Conservation (phyloP, 2,797 vertebrate species). For the Lophotriccus pileatus region DNA sequence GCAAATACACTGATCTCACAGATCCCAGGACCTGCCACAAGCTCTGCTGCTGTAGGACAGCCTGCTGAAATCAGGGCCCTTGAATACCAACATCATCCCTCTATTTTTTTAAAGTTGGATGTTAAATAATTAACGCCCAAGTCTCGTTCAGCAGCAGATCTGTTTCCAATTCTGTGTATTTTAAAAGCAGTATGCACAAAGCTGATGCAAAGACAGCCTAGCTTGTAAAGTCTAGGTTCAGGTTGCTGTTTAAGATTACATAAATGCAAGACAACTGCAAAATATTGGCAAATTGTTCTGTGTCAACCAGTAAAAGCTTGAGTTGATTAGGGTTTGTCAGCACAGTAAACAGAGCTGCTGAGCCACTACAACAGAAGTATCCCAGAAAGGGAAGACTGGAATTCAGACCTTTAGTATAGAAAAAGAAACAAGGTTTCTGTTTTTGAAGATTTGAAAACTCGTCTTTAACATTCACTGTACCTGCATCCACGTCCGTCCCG, state of each 20-base stretch:
- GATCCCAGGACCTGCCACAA: background rate
- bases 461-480: constrained; percentile 54
- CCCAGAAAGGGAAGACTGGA: background rate
- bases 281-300: background rate
- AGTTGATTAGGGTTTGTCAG: background rate
- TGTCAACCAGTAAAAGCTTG: background rate
- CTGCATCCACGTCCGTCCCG: constrained; percentile 80
- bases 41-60: background rate
- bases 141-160: background rate
- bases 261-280: background rate
- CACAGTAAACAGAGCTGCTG: background rate
- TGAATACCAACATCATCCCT: background rate
- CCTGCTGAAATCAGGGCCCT: background rate
- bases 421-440: background rate
- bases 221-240: background rate
- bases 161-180: background rate
- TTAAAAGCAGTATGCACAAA: background rate
- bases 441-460: background rate
- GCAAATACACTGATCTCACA: background rate
- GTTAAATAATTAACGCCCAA: background rate
- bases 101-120: background rate
- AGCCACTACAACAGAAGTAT: background rate
- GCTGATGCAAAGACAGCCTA: background rate
- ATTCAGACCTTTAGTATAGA: background rate
- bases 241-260: background rate